phyloP scores from a whole-genome alignment of 2,888 invertebrate species.

The Nemoura dubitans region DNA sequence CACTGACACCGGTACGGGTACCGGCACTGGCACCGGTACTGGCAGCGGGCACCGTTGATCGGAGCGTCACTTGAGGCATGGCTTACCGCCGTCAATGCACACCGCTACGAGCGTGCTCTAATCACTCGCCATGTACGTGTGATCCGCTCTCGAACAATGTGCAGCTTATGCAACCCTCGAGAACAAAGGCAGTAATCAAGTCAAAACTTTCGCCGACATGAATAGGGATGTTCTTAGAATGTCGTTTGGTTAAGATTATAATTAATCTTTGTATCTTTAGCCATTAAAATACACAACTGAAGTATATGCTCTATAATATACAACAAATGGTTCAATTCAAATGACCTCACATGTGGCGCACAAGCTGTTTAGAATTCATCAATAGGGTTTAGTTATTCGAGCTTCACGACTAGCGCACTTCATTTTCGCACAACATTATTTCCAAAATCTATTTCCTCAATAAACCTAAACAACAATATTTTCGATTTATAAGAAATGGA shows the following conservation, averaged over 20 bases:
- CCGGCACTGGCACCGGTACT: too few species aligned
- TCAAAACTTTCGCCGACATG: background rate
- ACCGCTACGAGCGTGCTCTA: background rate
- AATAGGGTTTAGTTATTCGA: background rate
- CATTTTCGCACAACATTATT: background rate
- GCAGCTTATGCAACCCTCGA: background rate
- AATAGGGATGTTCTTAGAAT: background rate
- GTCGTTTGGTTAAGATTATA: conserved; percentile 12
- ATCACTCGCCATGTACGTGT: background rate
- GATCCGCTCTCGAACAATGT: background rate
- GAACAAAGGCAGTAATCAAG: conserved; percentile 7
- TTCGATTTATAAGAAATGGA: background rate
- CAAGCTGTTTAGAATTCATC: background rate
- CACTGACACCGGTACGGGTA: too few species aligned
- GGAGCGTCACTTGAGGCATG: too few species aligned
- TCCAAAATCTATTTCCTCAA: background rate
- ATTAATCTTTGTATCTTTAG: background rate
- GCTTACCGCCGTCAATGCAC: too few species aligned
- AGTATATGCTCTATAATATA: background rate
- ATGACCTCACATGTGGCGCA: too few species aligned
- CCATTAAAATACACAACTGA: background rate
- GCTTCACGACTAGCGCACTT: background rate
- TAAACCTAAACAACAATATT: background rate
- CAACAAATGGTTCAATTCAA: background rate
- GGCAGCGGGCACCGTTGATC: too few species aligned